Conservation (phyloP, 92 coral and sea anemone genomes). For the Parazoanthus darwini region DNA sequence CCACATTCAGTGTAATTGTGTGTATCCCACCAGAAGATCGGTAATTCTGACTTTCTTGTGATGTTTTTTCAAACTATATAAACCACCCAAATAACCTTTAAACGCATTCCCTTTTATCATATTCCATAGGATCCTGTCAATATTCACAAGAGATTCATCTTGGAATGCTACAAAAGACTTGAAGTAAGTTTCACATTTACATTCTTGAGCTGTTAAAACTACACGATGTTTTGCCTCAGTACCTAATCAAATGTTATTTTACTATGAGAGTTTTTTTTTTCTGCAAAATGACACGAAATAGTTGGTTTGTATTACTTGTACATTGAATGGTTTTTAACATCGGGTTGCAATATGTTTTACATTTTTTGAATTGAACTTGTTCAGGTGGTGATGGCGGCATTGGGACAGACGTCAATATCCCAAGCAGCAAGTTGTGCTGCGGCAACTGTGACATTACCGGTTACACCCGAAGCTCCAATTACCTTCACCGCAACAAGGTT, state of each 20-base stretch:
- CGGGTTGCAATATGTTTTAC: neutral
- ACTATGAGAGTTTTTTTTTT: too few relatives aligned
- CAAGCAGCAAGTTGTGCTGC: slow-evolving; percentile 78
- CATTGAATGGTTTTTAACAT: neutral
- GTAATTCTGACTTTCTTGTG: neutral
- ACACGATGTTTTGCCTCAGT: neutral
- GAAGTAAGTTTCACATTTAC: slow-evolving; percentile 57
- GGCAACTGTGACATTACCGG: slow-evolving; percentile 67
- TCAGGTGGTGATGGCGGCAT: slow-evolving; percentile 71
- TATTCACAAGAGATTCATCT: slow-evolving; percentile 85
- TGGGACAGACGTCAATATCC: slow-evolving; percentile 57
- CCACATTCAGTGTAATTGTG: too few relatives aligned
- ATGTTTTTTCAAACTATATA: neutral
- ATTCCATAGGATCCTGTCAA: slow-evolving; percentile 70
- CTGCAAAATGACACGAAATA: neutral
- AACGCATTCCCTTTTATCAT: neutral
- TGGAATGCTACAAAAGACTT: slow-evolving; percentile 89
- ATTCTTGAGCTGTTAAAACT: neutral
- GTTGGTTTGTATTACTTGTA: neutral
- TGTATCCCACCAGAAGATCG: too few relatives aligned
- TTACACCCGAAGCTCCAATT: slow-evolving; percentile 71
- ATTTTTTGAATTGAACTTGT: neutral
- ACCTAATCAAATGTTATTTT: neutral
- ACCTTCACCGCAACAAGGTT: slow-evolving; percentile 64
- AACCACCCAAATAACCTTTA: too few relatives aligned